phyloP scores from a whole-genome alignment of 1,140 invertebrate species.

The Mizuhopecten yessoensis region DNA sequence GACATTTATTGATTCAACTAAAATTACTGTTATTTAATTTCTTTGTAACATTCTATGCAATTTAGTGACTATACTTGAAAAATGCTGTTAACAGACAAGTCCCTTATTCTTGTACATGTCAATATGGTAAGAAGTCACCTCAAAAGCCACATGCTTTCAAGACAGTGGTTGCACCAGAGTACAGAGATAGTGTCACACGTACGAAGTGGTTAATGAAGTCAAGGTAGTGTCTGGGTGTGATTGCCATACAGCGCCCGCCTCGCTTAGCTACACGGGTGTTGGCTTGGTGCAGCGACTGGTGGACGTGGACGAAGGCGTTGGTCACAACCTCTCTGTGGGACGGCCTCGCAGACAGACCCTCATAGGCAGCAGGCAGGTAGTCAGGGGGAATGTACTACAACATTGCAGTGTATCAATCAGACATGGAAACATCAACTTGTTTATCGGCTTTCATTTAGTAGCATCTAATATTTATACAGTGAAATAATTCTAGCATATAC shows the following conservation, averaged over 20 bases:
- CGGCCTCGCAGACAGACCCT: slow-evolving; percentile 89
- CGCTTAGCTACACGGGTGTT: slow-evolving; percentile 94
- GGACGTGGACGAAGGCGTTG: slow-evolving; percentile 99
- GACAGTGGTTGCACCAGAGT: no score
- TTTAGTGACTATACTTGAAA: no score
- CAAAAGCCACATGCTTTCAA: no score
- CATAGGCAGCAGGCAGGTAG: slow-evolving; percentile 93
- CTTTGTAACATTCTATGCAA: no score
- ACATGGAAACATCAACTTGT: neutral
- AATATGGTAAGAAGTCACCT: no score
- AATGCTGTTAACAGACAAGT: no score
- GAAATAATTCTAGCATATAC: slow-evolving; percentile 44
- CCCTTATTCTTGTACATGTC: no score
- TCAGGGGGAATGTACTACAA: slow-evolving; percentile 92
- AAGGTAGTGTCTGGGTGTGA: slow-evolving; percentile 99
- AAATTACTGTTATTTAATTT: no score
- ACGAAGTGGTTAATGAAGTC: slow-evolving; percentile 99
- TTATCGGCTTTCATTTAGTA: neutral
- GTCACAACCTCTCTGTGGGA: slow-evolving; percentile 96
- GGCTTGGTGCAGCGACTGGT: slow-evolving; percentile 97
- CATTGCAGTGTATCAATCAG: slow-evolving; percentile 23
- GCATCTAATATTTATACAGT: neutral
- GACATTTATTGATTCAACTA: no score
- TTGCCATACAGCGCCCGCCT: slow-evolving; percentile 97
- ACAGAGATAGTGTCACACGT: slow-evolving; percentile 67